Evolutionary conservation across 2,113 vertebrate species (phyloP).

Genomic region (Cyanoderma ruficeps): DNA sequence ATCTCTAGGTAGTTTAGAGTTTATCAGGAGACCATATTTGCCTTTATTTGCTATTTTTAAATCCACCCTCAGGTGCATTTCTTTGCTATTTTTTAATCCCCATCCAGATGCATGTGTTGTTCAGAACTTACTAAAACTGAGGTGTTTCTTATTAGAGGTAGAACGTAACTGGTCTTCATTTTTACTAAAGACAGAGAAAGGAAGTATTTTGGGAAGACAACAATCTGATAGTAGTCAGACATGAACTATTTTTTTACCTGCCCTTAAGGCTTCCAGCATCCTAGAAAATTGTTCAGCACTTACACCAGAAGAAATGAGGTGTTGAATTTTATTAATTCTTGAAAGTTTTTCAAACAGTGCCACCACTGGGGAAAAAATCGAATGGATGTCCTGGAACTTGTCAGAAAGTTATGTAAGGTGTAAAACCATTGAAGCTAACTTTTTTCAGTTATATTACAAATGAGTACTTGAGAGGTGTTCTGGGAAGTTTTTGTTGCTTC

Average conservation of each 20-base stretch:
- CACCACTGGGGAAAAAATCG: neutral
- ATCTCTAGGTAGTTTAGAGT: neutral
- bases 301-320: neutral
- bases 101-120: neutral
- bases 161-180: neutral
- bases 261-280: neutral
- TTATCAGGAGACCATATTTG: neutral
- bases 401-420: neutral
- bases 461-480: neutral
- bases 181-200: neutral
- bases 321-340: neutral
- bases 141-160: neutral
- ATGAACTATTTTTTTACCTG: neutral
- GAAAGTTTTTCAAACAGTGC: neutral
- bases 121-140: neutral
- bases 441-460: neutral
- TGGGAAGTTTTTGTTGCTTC: neutral
- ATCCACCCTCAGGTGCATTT: neutral
- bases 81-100: neutral
- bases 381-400: neutral
- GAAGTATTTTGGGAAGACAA: neutral
- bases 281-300: neutral
- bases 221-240: neutral
- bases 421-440: neutral
- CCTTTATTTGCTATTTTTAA: neutral